Percentiles rank a stretch among this genome's conserved stretches.
phyloP scores from a whole-genome alignment of 2,888 invertebrate genomes.

The Habrosyne pyritoides region DNA sequence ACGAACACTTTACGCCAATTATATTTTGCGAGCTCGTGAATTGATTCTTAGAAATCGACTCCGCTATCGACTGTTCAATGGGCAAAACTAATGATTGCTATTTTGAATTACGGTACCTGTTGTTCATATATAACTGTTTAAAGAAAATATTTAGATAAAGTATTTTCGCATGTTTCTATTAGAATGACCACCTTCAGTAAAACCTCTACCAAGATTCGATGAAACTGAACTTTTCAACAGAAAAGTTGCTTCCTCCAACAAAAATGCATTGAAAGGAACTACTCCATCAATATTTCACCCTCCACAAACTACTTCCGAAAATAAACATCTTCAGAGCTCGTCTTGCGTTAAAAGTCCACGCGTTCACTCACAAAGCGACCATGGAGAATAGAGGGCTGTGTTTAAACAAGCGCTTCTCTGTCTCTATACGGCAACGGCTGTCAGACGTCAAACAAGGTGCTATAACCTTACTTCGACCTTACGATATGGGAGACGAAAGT shows the following conservation, averaged over 20 bases:
- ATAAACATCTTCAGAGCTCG: constrained; percentile 33
- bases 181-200: too few species aligned
- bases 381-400: constrained; percentile 7
- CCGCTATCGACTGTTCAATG: constrained; percentile 3
- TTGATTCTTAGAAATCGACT: constrained; percentile 23
- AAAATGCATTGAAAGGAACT: constrained; percentile 17
- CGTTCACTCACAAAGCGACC: constrained; percentile 1
- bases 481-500: constrained; percentile 10
- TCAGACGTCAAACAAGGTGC: constrained; percentile 23
- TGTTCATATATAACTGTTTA: background rate
- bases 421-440: constrained; percentile 10
- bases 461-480: constrained; percentile 20
- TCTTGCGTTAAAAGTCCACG: constrained; percentile 4
- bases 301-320: constrained; percentile 35
- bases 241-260: constrained; percentile 2
- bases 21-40: constrained; percentile 33
- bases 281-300: constrained; percentile 13
- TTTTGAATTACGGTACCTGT: constrained; percentile 2
- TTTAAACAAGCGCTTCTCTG: constrained; percentile 24
- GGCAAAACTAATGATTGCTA: constrained; percentile 4
- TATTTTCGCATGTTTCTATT: background rate
- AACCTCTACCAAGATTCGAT: background rate
- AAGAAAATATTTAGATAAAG: background rate
- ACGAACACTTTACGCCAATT: constrained; percentile 34
- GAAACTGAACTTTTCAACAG: background rate